phyloP scores from a whole-genome alignment of 2,113 vertebrate genomes.

The Colinus virginianus region DNA sequence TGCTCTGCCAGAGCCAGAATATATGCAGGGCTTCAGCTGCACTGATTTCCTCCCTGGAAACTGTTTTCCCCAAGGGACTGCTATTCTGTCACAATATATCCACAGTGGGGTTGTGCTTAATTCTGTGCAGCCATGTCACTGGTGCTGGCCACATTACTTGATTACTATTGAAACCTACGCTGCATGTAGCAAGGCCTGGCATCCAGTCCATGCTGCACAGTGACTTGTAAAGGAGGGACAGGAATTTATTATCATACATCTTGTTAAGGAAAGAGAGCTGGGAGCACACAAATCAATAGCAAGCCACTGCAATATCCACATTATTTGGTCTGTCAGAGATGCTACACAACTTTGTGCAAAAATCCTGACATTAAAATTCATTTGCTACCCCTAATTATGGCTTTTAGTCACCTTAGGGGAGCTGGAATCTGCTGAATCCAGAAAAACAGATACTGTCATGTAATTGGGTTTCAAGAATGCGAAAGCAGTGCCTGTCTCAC shows the following conservation, averaged over 20 bases:
- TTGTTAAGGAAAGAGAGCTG: background rate
- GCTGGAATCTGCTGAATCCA: conserved; percentile 52
- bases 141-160: background rate
- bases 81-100: background rate
- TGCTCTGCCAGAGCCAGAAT: background rate
- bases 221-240: background rate
- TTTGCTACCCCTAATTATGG: conserved; percentile 25
- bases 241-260: background rate
- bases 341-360: background rate
- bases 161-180: background rate
- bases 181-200: background rate
- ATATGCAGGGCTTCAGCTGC: background rate
- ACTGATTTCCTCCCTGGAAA: background rate
- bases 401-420: conserved; percentile 39
- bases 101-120: background rate
- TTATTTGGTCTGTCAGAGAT: background rate
- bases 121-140: background rate
- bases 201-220: background rate
- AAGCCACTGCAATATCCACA: background rate
- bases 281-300: background rate
- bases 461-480: conserved; percentile 55
- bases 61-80: background rate
- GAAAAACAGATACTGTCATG: background rate
- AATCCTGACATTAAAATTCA: conserved; percentile 7
- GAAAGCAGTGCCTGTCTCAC: conserved; percentile 7